Evolutionary conservation across 1,140 invertebrate species (phyloP), one percentile per base, ranked within the genome.

Genomic region (Patella vulgata): DNA sequence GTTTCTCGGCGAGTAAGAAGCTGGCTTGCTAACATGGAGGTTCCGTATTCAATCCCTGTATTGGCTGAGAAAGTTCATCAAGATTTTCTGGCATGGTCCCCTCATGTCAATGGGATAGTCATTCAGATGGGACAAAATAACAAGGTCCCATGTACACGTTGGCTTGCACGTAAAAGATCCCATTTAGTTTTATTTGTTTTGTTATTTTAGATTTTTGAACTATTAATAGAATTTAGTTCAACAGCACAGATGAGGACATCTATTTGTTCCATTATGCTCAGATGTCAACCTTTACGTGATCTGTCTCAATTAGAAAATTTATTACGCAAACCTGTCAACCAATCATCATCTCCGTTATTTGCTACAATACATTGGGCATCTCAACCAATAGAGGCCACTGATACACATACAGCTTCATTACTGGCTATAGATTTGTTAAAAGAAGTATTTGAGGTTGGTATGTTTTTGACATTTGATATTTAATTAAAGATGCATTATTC

Each of bases 201-300:
- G 39, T n/a, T 44, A 11, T 74, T 71, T 21, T 67, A 81, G 79
- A 46, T 81, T 43, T 75, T 79, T 74, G 79, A 79, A 53, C 59
- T 81, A 25, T 46, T 81, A 23, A 50, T 77, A 23, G 51, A 70
- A 1, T 73, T 81, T 43, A 78, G 74, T 57, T 51, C 66, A 23
- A 64, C 77, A 30, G 66, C 66, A 6, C 66, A 62, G 8, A 47
- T 76, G 12, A 59, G 74, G n/a, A 33, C 55, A 6, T 54, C 53
- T 12, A 68, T 81, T 4, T 75, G 73, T 58, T 63, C 62, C 39
- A 58, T 64, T 33, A 51, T 81, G 28, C 53, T 79, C 31, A 69
- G 64, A 4, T 60, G 65, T 14, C 56, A 67, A 31, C 54, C 57
- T 4, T 33, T 74, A 1, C 64, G 68, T 12, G 63, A 71, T 11